phyloP scores from a whole-genome alignment of 2,888 invertebrate species.

The Siphonodentalium dalli region DNA sequence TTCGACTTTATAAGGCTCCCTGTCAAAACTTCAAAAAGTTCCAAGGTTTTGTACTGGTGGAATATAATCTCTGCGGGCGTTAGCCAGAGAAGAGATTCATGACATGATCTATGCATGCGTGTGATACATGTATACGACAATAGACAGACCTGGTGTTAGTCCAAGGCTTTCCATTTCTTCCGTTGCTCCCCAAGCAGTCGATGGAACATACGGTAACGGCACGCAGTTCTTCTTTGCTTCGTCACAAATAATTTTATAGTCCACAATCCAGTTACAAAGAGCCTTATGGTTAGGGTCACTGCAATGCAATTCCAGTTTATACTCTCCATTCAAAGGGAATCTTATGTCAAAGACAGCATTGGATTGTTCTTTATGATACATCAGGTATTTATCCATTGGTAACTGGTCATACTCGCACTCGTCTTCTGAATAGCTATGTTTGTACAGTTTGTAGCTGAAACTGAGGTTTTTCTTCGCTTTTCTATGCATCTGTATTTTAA shows the following conservation, averaged over 20 bases:
- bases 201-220: slow-evolving; percentile 31
- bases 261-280: slow-evolving; percentile 34
- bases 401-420: slow-evolving; percentile 36
- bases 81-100: too few species aligned
- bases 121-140: too few species aligned
- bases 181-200: slow-evolving; percentile 34
- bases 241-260: slow-evolving; percentile 32
- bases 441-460: slow-evolving; percentile 31
- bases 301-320: slow-evolving; percentile 35
- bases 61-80: too few species aligned
- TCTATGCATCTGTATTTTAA: slow-evolving; percentile 26
- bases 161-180: slow-evolving; percentile 19
- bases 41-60: too few species aligned
- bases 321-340: slow-evolving; percentile 32
- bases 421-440: slow-evolving; percentile 23
- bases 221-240: slow-evolving; percentile 29
- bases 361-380: slow-evolving; percentile 27
- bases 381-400: slow-evolving; percentile 24
- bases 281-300: slow-evolving; percentile 21
- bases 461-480: slow-evolving; percentile 17
- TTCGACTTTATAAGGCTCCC: too few species aligned
- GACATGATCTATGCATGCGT: too few species aligned
- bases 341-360: slow-evolving; percentile 31
- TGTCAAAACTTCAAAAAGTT: too few species aligned
- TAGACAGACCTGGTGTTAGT: slow-evolving; percentile 21